Base-by-base conservation (phyloP, 2,113 vertebrate genomes). In the Nesoenas mayeri region DNA sequence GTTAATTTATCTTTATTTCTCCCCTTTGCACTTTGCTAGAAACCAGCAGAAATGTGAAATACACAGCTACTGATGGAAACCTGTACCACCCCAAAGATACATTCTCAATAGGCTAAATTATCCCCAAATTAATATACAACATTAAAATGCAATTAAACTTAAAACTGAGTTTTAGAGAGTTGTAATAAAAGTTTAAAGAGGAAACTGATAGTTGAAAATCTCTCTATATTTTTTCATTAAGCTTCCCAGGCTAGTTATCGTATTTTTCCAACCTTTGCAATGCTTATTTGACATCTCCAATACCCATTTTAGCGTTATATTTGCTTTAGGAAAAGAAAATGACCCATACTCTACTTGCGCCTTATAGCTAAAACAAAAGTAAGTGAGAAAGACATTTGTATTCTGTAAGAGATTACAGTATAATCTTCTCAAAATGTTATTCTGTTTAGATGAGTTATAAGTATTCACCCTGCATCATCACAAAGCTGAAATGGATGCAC, bases 71-170 rank as follows among this genome's bases (percentile, higher is more conserved):
- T 62, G 95, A 96, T 93, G 31, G 42, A 89, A 85, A 62, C 5
- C 44, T 74, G 7, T 72, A 57, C 25, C 62, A 36, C 22, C 36
- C 64, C 83, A 90, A 93, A 97, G 57, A 80, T 62, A 57, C 24
- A 84, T 91, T 78, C 66, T 94, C 51, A 89, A 73, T 72, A 89
- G 79, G 29, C 42, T 95, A 96, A 96, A 95, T 96, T 95, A 94
- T 67, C 78, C 40, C 28, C 50, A 93, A 77, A 82, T 92, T 91
- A 96, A 95, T 85, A 79, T 31, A 79, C 36, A 57, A 80, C 5
- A 79, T 90, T 96, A 94, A 97, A 97, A 95, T 85, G 24, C 77
- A 93, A 94, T 87, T 57, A 93, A 94, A 95, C 51, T 92, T 86
- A 83, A 95, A 95, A 72, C 85, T 89, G 88, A 78, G 91, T 94